Percentiles rank a stretch among this genome's conserved stretches.
These are phyloP conservation scores for Palloptera scutellata DNA, from an alignment of 2,888 invertebrate genomes.

Conservation along the genomic window DNA sequence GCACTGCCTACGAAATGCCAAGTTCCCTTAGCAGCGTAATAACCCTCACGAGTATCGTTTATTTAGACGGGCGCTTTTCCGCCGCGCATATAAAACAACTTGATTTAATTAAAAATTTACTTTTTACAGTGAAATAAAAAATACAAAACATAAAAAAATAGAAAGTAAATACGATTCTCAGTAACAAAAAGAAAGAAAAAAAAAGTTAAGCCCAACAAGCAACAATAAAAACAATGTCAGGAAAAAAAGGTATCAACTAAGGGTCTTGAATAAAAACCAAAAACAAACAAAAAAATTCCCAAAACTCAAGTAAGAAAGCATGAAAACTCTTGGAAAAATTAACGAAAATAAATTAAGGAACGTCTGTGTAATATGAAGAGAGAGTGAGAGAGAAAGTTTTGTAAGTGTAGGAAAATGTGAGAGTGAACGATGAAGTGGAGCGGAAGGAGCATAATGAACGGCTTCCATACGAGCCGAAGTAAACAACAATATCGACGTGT, in stretches of 20 bases:
- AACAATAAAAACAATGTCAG: background rate
- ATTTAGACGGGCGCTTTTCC: constrained; percentile 37
- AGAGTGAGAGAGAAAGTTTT: background rate
- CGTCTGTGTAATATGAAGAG: background rate
- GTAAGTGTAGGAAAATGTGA: background rate
- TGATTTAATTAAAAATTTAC: constrained; percentile 44
- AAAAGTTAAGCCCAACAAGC: background rate
- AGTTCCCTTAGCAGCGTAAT: background rate
- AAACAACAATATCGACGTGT: constrained; percentile 56
- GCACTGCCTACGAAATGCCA: background rate
- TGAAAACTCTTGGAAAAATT: constrained; percentile 31
- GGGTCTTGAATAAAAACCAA: background rate
- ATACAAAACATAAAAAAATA: background rate
- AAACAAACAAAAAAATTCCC: constrained; percentile 19
- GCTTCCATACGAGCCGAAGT: constrained; percentile 1
- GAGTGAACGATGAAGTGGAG: background rate
- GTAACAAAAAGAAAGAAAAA: background rate
- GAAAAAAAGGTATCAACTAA: background rate
- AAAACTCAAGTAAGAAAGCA: constrained; percentile 15
- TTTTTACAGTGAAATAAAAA: constrained; percentile 32
- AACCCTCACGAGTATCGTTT: constrained; percentile 54
- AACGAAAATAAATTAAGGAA: constrained; percentile 3
- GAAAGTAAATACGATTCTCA: constrained; percentile 13
- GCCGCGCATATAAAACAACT: constrained; percentile 38
- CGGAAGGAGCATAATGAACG: background rate